A percentile compares a stretch with the other conserved stretches of the same genome.
Evolutionary conservation across 2,113 vertebrate genomes (phyloP).

Genomic region (Odobenus rosmarus): DNA sequence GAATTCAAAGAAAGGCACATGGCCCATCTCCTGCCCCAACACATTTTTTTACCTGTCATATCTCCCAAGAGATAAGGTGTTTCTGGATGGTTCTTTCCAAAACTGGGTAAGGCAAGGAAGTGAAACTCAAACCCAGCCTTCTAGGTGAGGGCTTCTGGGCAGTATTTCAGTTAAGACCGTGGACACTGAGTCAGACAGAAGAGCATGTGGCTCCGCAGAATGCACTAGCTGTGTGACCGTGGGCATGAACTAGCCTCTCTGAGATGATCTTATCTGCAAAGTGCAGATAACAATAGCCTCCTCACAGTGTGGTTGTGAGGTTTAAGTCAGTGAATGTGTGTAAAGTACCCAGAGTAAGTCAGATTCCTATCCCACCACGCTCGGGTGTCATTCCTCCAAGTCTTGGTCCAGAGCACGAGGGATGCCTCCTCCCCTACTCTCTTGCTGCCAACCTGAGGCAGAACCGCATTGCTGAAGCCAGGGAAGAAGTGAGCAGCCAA

Average conservation of each 20-base stretch:
- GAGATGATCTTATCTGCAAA: not conserved
- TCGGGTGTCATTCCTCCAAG: not conserved
- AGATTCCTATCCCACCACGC: not conserved
- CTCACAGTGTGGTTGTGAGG: not conserved
- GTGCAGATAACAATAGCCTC: not conserved
- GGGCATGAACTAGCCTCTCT: not conserved
- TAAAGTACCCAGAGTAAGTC: not conserved
- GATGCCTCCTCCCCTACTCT: not conserved
- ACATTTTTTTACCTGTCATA: not conserved
- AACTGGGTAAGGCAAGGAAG: not conserved
- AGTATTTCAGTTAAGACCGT: not conserved
- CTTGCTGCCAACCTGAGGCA: not conserved
- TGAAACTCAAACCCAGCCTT: not conserved
- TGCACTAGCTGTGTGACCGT: not conserved
- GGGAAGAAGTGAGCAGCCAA: not conserved
- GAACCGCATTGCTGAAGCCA: not conserved
- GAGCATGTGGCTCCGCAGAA: not conserved
- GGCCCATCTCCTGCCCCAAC: not conserved
- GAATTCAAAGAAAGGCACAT: not conserved
- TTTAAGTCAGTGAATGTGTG: not conserved
- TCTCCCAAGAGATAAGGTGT: not conserved
- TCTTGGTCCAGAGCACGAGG: not conserved
- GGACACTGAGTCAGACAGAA: not conserved
- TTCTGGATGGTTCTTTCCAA: not conserved
- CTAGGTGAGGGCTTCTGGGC: not conserved